Evolutionary conservation across 64 coral and sea anemone species (phyloP).

Genomic region (Exaiptasia diaphana): DNA sequence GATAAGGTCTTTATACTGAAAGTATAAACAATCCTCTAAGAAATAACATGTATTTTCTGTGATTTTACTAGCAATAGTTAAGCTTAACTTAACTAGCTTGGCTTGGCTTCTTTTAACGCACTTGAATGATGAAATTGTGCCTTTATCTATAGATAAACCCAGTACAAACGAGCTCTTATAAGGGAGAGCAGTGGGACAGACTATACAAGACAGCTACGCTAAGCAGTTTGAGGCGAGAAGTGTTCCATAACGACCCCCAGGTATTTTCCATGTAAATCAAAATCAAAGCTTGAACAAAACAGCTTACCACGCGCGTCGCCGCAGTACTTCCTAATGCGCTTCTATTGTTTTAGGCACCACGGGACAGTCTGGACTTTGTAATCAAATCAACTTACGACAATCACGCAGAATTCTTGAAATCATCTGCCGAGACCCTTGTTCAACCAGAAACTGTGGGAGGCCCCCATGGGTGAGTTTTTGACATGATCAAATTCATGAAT

Average conservation of each 20-base stretch:
- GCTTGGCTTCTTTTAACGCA: too few relatives aligned
- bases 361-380: conserved; percentile 97
- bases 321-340: not conserved
- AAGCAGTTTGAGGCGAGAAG: conserved; percentile 84
- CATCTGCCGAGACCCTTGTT: conserved; percentile 81
- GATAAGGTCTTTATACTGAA: too few relatives aligned
- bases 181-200: conserved; percentile 79
- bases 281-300: not conserved
- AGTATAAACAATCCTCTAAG: too few relatives aligned
- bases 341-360: conserved; percentile 62
- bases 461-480: conserved; percentile 72
- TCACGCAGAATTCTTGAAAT: conserved; percentile 81
- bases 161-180: too few relatives aligned
- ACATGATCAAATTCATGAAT: not conserved
- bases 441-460: conserved; percentile 70
- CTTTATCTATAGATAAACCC: too few relatives aligned
- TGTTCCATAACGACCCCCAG: conserved; percentile 92
- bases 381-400: conserved; percentile 97
- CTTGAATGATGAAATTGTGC: too few relatives aligned
- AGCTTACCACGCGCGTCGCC: not conserved
- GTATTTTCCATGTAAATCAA: not conserved
- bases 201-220: conserved; percentile 88
- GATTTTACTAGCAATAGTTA: too few relatives aligned
- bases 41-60: too few relatives aligned
- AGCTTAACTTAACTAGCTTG: too few relatives aligned